Evolutionary conservation across 1,140 invertebrate genomes (phyloP).

Genomic region (Leptinotarsa lineolata): DNA sequence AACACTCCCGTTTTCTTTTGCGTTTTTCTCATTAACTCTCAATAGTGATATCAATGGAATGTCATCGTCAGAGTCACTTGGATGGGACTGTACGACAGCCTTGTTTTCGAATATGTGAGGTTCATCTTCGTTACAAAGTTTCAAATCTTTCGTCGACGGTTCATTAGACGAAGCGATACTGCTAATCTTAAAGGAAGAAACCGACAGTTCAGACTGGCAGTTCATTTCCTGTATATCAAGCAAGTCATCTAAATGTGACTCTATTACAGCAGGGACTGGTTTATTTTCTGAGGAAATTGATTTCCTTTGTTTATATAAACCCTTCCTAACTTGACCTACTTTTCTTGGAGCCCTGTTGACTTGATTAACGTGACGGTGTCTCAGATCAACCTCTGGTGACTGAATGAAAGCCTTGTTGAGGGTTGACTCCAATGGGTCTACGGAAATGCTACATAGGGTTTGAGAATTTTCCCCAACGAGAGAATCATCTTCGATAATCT

Average conservation of each 20-base stretch:
- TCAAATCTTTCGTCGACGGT: background rate
- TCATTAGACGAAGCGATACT: background rate
- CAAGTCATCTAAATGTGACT: conserved; percentile 29
- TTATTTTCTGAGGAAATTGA: background rate
- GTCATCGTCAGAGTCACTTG: conserved; percentile 52
- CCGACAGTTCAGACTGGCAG: background rate
- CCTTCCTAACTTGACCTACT: conserved; percentile 13
- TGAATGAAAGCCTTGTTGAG: conserved; percentile 5
- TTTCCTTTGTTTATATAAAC: background rate
- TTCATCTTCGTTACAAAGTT: conserved; percentile 30
- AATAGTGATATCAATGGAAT: conserved; percentile 43
- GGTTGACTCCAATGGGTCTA: background rate
- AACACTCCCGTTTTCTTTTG: conserved; percentile 7
- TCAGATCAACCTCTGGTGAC: background rate
- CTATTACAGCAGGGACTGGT: conserved; percentile 6
- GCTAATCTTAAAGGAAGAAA: conserved; percentile 4
- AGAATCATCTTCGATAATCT: background rate
- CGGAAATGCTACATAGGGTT: background rate
- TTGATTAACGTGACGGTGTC: background rate
- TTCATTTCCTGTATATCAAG: conserved; percentile 23
- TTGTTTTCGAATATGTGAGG: conserved; percentile 36
- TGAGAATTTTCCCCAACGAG: background rate
- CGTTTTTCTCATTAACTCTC: conserved; percentile 17
- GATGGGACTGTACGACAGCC: conserved; percentile 14
- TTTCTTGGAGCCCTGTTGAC: background rate